A percentile compares a stretch with the other conserved stretches of the same genome.
phyloP scores from a whole-genome alignment of 2,888 invertebrate species.

The Drosophila stalkeri region DNA sequence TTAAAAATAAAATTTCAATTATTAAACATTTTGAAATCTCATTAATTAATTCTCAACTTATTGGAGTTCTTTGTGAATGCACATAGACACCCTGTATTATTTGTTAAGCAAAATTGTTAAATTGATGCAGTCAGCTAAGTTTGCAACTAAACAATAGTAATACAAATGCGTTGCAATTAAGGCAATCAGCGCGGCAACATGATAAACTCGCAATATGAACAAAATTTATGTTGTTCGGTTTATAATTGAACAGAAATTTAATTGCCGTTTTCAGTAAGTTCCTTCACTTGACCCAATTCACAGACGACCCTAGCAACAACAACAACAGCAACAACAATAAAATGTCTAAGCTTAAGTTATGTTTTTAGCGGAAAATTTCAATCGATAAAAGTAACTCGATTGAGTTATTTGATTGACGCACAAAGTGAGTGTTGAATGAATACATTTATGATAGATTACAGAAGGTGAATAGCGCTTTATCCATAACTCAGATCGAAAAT shows the following conservation, averaged over 20 bases:
- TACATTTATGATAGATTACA: constrained; percentile 22
- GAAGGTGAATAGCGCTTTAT: constrained; percentile 15
- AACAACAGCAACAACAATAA: constrained; percentile 25
- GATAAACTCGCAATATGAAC: constrained; percentile 43
- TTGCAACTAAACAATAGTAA: constrained; percentile 31
- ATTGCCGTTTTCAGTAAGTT: constrained; percentile 73
- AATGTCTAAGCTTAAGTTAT: constrained; percentile 1
- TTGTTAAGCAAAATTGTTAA: constrained; percentile 34
- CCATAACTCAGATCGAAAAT: constrained; percentile 21
- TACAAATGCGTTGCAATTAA: constrained; percentile 64
- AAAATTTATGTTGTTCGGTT: constrained; percentile 37
- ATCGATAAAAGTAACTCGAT: constrained; percentile 19
- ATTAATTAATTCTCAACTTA: no score
- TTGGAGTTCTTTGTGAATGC: not conserved
- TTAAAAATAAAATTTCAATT: no score
- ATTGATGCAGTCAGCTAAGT: constrained; percentile 51
- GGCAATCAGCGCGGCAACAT: constrained; percentile 53
- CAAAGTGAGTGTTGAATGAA: constrained; percentile 33
- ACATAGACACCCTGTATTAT: constrained; percentile 56
- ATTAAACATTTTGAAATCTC: no score
- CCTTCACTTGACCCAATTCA: constrained; percentile 77
- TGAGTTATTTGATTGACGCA: constrained; percentile 43
- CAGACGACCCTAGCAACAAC: constrained; percentile 53
- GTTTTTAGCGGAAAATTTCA: constrained; percentile 5
- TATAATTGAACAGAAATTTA: constrained; percentile 62